These are phyloP conservation scores for Rhagoletis pomonella DNA, from an alignment of 1,140 invertebrate genomes.

Conservation along the genomic window DNA sequence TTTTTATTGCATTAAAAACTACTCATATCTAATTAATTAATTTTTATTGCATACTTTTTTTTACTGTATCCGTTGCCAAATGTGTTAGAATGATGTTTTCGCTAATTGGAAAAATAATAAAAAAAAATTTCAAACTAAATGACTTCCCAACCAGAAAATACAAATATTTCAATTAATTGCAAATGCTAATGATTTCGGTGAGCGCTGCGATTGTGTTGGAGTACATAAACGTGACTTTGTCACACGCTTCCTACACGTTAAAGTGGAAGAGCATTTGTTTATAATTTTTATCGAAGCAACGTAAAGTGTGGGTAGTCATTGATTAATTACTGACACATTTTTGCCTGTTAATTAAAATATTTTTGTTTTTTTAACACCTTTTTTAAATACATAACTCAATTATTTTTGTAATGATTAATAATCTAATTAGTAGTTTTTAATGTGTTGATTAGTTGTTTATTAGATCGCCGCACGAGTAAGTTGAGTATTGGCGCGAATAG, in stretches of 20 bases:
- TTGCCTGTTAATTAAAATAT: background rate
- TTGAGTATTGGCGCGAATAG: too few relatives aligned
- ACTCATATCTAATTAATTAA: background rate
- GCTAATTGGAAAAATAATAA: background rate
- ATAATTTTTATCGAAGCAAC: too few relatives aligned
- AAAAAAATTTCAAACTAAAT: background rate
- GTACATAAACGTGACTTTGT: background rate
- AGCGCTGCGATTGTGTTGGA: background rate
- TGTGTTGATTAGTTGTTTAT: background rate
- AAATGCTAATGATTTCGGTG: background rate
- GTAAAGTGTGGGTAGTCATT: background rate
- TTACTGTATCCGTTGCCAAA: background rate
- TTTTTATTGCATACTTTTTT: background rate
- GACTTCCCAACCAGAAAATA: too few relatives aligned
- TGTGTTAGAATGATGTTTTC: background rate
- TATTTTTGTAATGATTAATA: background rate
- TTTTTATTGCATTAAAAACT: background rate
- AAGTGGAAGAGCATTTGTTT: background rate
- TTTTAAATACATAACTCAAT: background rate
- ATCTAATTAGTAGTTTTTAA: conserved; percentile 17
- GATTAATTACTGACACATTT: background rate
- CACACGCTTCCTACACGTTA: background rate
- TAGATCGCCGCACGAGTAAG: too few relatives aligned
- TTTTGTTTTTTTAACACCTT: background rate
- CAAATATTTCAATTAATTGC: conserved; percentile 1